These are phyloP conservation scores for Cacoxenus indagator DNA, from an alignment of 2,888 invertebrate species.

Conservation along the genomic window DNA sequence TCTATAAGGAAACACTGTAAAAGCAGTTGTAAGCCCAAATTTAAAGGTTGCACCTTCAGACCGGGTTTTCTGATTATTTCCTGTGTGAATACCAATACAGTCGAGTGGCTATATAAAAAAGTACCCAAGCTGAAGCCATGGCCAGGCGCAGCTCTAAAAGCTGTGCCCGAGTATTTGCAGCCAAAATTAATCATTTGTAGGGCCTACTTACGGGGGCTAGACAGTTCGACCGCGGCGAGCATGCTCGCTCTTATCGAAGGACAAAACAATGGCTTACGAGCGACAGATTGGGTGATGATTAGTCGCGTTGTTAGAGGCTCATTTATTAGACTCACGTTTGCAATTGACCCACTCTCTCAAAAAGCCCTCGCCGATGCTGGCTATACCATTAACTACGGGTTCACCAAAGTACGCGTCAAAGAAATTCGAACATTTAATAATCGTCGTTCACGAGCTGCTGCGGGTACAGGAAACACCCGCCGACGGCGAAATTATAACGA, in stretches of 20 bases:
- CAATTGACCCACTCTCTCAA: not conserved
- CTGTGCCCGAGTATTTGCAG: constrained; percentile 19
- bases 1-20: constrained; percentile 14
- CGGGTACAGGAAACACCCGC: no score
- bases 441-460: no score
- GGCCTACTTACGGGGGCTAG: not conserved
- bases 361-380: not conserved
- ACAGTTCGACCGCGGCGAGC: not conserved
- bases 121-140: constrained; percentile 33
- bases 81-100: constrained; percentile 27
- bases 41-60: not conserved
- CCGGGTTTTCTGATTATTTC: not conserved
- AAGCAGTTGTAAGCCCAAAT: not conserved
- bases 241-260: not conserved
- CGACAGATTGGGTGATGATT: not conserved
- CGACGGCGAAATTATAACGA: no score
- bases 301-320: not conserved
- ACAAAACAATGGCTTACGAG: not conserved
- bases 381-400: not conserved
- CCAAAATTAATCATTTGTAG: not conserved
- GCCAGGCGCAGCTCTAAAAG: constrained; percentile 31
- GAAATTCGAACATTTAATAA: no score
- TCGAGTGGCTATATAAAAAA: constrained; percentile 28
- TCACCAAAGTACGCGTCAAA: not conserved
- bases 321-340: not conserved